phyloP scores from a whole-genome alignment of 1,140 invertebrate genomes.

The Portunus trituberculatus region DNA sequence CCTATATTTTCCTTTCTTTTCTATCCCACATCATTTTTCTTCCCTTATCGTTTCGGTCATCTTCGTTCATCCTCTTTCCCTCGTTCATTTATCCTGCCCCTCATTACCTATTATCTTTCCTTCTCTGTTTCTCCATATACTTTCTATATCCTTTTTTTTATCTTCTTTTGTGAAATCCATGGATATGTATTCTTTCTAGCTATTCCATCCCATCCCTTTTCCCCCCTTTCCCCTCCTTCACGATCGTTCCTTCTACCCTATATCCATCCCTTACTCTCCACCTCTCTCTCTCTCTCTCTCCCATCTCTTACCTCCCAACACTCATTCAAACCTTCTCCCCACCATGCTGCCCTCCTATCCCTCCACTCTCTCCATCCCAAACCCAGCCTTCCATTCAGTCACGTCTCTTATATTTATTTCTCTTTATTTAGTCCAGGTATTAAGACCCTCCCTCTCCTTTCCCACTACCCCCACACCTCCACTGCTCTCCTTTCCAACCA shows the following conservation, averaged over 20 bases:
- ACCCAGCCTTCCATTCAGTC: background rate
- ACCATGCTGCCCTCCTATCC: background rate
- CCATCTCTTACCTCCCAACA: background rate
- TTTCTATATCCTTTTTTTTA: background rate
- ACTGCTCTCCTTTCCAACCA: too few species aligned
- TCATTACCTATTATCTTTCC: background rate
- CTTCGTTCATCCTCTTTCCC: background rate
- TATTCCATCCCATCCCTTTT: too few species aligned
- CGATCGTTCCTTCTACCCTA: too few species aligned
- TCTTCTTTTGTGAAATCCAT: background rate
- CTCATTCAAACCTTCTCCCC: background rate
- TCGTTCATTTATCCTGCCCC: background rate
- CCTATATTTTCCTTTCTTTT: background rate
- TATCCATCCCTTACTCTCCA: background rate
- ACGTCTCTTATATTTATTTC: conserved; percentile 24
- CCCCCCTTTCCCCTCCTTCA: too few species aligned
- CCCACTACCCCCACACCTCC: background rate
- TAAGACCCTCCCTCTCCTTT: background rate
- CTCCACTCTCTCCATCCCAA: background rate
- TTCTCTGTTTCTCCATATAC: too few species aligned
- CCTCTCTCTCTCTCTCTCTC: background rate
- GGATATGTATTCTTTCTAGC: too few species aligned
- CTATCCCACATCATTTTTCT: background rate
- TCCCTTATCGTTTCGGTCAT: background rate
- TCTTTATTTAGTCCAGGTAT: background rate